These are phyloP conservation scores for Rousettus madagascariensis DNA, from an alignment of 2,797 vertebrate genomes.

Conservation along the genomic window DNA sequence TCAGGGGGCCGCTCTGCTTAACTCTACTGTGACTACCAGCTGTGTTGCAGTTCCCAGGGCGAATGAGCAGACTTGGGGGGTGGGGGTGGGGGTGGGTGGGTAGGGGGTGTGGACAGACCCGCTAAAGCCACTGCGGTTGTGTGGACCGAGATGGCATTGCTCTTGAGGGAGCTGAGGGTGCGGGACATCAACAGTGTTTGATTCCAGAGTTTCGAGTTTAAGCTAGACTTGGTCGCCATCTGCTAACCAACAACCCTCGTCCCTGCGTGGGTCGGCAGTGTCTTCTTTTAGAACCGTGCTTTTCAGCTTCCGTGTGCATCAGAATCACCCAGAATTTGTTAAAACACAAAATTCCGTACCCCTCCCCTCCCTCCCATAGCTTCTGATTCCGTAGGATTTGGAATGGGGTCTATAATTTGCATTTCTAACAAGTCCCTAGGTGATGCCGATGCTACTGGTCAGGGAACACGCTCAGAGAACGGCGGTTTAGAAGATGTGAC, in stretches of 20 bases:
- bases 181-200: background rate
- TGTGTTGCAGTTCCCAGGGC: background rate
- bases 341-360: background rate
- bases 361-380: fast-evolving
- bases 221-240: background rate
- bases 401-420: background rate
- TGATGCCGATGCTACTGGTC: background rate
- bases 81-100: too few relatives aligned
- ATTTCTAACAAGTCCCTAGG: background rate
- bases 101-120: background rate
- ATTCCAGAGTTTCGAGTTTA: background rate
- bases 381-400: background rate
- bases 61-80: background rate
- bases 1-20: background rate
- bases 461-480: background rate
- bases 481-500: background rate
- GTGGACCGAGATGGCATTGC: background rate
- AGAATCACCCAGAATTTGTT: background rate
- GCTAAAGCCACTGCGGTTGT: background rate
- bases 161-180: background rate
- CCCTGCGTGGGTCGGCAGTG: fast-evolving
- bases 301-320: background rate
- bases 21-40: background rate
- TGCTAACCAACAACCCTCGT: background rate
- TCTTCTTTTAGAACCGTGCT: background rate